Conservation (phyloP, 37 sponge, comb jelly and placozoan species). For the Ianthella basta region DNA sequence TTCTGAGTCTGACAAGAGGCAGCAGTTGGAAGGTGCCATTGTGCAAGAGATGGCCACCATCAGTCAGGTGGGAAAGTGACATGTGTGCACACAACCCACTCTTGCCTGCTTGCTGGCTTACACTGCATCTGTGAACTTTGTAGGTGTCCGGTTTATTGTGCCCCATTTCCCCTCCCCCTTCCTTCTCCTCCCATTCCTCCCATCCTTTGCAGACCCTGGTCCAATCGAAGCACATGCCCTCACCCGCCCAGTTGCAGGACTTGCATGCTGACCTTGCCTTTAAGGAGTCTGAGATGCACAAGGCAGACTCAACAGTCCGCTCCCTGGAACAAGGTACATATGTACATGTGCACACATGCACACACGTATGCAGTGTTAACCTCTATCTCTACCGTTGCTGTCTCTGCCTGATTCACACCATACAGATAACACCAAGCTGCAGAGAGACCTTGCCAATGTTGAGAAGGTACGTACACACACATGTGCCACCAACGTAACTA, state of each 20-base stretch:
- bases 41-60: slow-evolving; percentile 65
- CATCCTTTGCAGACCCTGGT: slow-evolving; percentile 45
- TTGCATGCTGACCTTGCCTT: slow-evolving; percentile 84
- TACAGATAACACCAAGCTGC: slow-evolving; percentile 63
- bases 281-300: slow-evolving; percentile 86
- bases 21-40: slow-evolving; percentile 49
- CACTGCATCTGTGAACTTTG: too few relatives aligned
- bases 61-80: slow-evolving; percentile 53
- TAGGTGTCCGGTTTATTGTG: too few relatives aligned
- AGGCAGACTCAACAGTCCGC: slow-evolving; percentile 76
- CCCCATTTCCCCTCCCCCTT: too few relatives aligned
- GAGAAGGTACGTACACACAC: slow-evolving; percentile 61
- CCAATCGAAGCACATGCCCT: slow-evolving; percentile 74
- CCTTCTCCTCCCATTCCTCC: too few relatives aligned
- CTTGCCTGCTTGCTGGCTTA: too few relatives aligned
- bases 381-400: neutral
- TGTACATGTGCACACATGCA: neutral
- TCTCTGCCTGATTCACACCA: too few relatives aligned
- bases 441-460: slow-evolving; percentile 68
- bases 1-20: slow-evolving; percentile 40
- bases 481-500: too few relatives aligned
- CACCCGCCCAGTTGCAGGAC: slow-evolving; percentile 49
- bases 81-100: too few relatives aligned
- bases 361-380: neutral
- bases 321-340: slow-evolving; percentile 65